These are phyloP conservation scores for Myioborus melanocephalus DNA, from an alignment of 2,797 vertebrate genomes.

Conservation along the genomic window DNA sequence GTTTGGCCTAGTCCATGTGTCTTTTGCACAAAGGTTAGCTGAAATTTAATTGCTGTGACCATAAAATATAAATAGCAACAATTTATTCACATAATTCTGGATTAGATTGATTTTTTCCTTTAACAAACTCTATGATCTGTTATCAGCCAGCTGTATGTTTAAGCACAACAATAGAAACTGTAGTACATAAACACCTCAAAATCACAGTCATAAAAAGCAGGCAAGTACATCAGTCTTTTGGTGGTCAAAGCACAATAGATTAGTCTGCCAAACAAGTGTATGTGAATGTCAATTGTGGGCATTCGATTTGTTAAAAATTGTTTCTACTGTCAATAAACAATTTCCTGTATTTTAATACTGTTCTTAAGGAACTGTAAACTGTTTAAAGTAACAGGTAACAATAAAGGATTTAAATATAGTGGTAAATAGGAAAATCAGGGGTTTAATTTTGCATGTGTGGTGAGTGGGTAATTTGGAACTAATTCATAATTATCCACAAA, in stretches of 20 bases:
- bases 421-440: neutral
- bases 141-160: slow-evolving; percentile 3
- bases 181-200: slow-evolving; percentile 43
- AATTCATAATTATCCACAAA: neutral
- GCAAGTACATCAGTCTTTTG: slow-evolving; percentile 30
- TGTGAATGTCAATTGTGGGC: neutral
- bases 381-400: slow-evolving; percentile 53
- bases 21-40: neutral
- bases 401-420: slow-evolving; percentile 50
- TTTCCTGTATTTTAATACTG: slow-evolving; percentile 10
- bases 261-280: neutral
- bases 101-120: slow-evolving; percentile 6
- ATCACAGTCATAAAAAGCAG: slow-evolving; percentile 34
- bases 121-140: neutral
- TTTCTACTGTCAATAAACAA: neutral
- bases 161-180: slow-evolving; percentile 36
- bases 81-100: slow-evolving; percentile 65
- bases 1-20: neutral
- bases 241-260: neutral
- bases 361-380: slow-evolving; percentile 35
- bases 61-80: slow-evolving; percentile 69
- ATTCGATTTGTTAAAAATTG: neutral
- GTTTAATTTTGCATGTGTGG: neutral
- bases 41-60: neutral
- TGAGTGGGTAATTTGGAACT: neutral